Evolutionary conservation across 2,797 vertebrate species (phyloP).

Genomic region (Erethizon dorsatum): DNA sequence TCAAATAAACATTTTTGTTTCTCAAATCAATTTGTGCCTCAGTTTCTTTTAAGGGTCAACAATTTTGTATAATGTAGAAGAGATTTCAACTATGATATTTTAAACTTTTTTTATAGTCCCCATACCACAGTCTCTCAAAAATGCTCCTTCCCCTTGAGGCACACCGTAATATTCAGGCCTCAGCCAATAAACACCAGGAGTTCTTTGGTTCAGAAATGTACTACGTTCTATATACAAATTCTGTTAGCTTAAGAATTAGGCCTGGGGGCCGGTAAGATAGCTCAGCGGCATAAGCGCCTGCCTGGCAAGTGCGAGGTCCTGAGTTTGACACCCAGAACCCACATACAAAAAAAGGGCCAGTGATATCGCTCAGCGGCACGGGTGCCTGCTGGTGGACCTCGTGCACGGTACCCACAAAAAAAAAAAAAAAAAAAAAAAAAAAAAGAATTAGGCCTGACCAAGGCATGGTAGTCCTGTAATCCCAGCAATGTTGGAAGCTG

Average conservation of each 20-base stretch:
- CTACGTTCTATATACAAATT: not conserved
- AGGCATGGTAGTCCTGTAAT: not conserved
- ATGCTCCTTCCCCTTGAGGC: not conserved
- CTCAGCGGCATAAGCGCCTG: no score
- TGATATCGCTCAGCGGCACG: no score
- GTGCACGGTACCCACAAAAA: no score
- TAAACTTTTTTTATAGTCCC: not conserved
- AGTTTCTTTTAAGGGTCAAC: not conserved
- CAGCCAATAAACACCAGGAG: not conserved
- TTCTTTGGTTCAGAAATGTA: not conserved
- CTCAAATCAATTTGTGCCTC: not conserved
- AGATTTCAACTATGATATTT: not conserved
- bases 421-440: no score
- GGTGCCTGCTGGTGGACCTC: no score
- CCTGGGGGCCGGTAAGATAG: no score
- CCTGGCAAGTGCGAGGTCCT: no score
- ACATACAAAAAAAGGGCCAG: no score
- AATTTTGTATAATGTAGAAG: not conserved
- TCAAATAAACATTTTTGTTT: not conserved
- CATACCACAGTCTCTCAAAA: not conserved
- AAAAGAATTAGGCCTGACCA: not conserved
- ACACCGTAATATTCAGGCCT: not conserved
- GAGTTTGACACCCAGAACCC: no score
- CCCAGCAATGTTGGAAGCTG: not conserved
- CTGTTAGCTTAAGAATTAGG: constrained; percentile 25